Percentiles rank a stretch among this genome's conserved stretches.
These are phyloP conservation scores for Argyresthia albistria DNA, from an alignment of 2,888 invertebrate genomes.

Conservation along the genomic window DNA sequence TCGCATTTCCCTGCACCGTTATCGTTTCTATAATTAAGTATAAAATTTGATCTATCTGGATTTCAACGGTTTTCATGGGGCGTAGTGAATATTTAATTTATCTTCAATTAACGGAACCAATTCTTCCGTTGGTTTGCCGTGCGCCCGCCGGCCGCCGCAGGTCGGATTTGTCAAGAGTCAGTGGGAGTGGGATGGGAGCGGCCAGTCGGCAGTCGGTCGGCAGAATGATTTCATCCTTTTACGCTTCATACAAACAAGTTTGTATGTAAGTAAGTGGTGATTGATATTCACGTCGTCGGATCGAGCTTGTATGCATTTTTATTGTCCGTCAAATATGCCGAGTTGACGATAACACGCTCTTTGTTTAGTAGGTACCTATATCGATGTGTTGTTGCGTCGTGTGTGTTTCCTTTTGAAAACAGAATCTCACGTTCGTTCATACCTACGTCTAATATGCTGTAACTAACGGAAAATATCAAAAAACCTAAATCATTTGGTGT, in stretches of 20 bases:
- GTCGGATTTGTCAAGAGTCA: not conserved
- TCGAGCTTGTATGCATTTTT: not conserved
- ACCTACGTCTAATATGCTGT: too few species aligned
- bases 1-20: too few species aligned
- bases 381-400: too few species aligned
- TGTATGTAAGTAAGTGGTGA: not conserved
- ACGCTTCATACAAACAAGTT: not conserved
- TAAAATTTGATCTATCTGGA: too few species aligned
- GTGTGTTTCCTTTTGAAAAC: too few species aligned
- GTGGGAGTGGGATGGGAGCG: constrained; percentile 29
- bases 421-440: too few species aligned
- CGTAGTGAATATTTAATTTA: constrained; percentile 10
- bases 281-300: not conserved
- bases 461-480: too few species aligned
- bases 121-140: not conserved
- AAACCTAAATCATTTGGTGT: too few species aligned
- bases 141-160: too few species aligned
- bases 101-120: constrained; percentile 28
- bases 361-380: not conserved
- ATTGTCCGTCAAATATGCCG: not conserved
- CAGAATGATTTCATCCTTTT: constrained; percentile 30
- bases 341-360: not conserved
- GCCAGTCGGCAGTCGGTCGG: constrained; percentile 1
- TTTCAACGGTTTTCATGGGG: too few species aligned
- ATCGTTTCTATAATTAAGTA: too few species aligned